Evolutionary conservation across 2,888 invertebrate species (phyloP).

Genomic region (Apamea anceps): DNA sequence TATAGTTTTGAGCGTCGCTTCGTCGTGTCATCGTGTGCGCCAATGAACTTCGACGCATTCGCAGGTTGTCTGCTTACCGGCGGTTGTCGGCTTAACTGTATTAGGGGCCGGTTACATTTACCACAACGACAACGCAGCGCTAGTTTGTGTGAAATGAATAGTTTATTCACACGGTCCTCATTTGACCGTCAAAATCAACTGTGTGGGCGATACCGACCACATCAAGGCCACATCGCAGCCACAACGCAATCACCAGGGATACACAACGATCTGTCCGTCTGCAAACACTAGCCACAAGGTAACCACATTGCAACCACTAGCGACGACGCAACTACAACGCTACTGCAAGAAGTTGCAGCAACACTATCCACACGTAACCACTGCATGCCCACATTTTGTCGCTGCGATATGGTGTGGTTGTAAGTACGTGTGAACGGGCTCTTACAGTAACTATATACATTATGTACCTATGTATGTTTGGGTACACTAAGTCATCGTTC

Average conservation of each 20-base stretch:
- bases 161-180: not conserved
- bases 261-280: too few species aligned
- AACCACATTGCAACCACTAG: too few species aligned
- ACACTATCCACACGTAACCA: too few species aligned
- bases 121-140: not conserved
- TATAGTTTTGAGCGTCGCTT: not conserved
- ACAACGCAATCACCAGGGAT: too few species aligned
- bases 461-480: not conserved
- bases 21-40: not conserved
- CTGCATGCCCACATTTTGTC: too few species aligned
- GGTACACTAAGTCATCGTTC: not conserved
- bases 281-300: too few species aligned
- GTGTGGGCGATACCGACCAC: not conserved
- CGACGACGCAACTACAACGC: too few species aligned
- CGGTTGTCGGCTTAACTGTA: not conserved
- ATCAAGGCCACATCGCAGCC: not conserved
- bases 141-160: not conserved
- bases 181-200: not conserved
- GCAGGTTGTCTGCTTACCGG: not conserved
- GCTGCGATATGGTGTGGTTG: too few species aligned
- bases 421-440: too few species aligned
- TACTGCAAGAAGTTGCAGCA: too few species aligned
- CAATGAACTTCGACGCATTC: not conserved
- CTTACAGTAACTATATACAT: not conserved
- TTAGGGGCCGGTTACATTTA: not conserved